Evolutionary conservation across 1,140 invertebrate species (phyloP).

Genomic region (Drosophila obscura): DNA sequence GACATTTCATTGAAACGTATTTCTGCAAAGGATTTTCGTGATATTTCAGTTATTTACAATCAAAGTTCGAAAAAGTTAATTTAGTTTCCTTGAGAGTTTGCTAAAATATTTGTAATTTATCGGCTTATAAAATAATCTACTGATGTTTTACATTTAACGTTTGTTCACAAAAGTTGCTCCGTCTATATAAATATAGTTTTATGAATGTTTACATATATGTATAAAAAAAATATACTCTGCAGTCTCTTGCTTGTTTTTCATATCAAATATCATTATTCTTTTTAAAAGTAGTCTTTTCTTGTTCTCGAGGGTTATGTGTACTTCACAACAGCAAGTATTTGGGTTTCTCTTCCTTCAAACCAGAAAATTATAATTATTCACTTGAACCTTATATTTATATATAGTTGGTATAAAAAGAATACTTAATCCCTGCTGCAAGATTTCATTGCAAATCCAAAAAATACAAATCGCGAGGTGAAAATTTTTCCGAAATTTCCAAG

Average conservation of each 20-base stretch:
- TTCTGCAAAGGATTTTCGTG: slow-evolving; percentile 5
- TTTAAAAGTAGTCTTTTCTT: slow-evolving; percentile 76
- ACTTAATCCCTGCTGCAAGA: slow-evolving; percentile 74
- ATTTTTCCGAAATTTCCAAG: slow-evolving; percentile 51
- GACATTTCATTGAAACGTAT: slow-evolving; percentile 10
- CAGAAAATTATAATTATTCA: slow-evolving; percentile 26
- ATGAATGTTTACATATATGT: slow-evolving; percentile 15
- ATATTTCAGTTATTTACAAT: not conserved
- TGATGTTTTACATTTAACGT: slow-evolving; percentile 34
- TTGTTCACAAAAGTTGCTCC: slow-evolving; percentile 49
- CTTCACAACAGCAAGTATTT: slow-evolving; percentile 26
- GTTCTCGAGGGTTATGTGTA: slow-evolving; percentile 44
- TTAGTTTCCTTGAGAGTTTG: not conserved
- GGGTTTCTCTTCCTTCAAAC: slow-evolving; percentile 24
- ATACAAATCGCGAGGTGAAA: slow-evolving; percentile 58
- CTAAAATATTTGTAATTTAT: slow-evolving; percentile 17
- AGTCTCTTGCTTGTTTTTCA: slow-evolving; percentile 60
- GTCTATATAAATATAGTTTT: slow-evolving; percentile 38
- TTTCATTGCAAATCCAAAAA: slow-evolving; percentile 56
- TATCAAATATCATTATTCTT: slow-evolving; percentile 63
- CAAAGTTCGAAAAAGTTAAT: not conserved
- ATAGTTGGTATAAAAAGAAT: slow-evolving; percentile 60
- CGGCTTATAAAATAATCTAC: slow-evolving; percentile 31
- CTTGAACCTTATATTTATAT: slow-evolving; percentile 39
- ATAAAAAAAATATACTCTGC: slow-evolving; percentile 45